Base-by-base conservation (phyloP, 2,113 vertebrate species). In the Chlorocebus sabaeus region DNA sequence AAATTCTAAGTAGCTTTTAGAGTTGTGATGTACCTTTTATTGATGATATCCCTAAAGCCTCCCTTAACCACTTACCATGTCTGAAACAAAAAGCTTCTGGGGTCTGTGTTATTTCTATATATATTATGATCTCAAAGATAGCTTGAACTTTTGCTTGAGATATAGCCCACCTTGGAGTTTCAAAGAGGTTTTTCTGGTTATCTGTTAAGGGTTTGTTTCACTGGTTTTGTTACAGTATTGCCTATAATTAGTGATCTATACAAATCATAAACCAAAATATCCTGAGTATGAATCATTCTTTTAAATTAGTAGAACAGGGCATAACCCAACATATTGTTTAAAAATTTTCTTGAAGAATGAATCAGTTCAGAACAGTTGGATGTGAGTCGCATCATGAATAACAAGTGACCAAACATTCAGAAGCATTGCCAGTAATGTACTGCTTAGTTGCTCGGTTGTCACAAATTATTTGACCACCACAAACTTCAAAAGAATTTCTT, bases 241-340 rank as follows among this genome's bases (percentile, higher is more conserved):
- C 72, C 27, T 89, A 38, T 92, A 67, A 79, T 73, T 92, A 80
- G 84, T 85, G 40, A 73, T 55, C 32, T 50, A 78, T 79, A 20
- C 23, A 91, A 35, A 50, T 92, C 83, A 76, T 92, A 92, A 83
- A n/a, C 48, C 32, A 82, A 86, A 95, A 48, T 92, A 52, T 92
- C 40, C 48, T 90, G 17, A 76, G 48, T 85, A 68, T 89, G 72
- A 96, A 25, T 90, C 79, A 85, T 79, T 89, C 64, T 92, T 84
- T 94, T 93, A 97, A 89, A 84, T 93, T 86, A 87, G 40, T 38
- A 81, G 83, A 84, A 45, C 75, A 90, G 48, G 22, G 35, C n/a
- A 70, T 95, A 86, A 38, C 48, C 86, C 17, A 57, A 87, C 76
- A 78, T 97, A 81, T 68, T 97, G 48, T 93, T 97, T 91, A 64